These are phyloP conservation scores for Phrixothrix hirtus DNA, from an alignment of 2,888 invertebrate genomes.

Conservation along the genomic window DNA sequence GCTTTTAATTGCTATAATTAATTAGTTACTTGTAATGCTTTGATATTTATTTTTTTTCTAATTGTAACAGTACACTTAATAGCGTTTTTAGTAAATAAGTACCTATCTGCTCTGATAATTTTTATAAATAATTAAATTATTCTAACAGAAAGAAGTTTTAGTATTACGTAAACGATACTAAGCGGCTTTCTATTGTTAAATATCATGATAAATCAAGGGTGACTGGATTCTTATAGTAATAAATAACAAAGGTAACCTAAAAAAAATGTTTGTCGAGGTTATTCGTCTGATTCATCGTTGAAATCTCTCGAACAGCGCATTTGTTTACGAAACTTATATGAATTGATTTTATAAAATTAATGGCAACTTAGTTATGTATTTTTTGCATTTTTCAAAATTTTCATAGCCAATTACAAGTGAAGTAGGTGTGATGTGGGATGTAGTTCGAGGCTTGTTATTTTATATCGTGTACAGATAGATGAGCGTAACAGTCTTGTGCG, in stretches of 20 bases:
- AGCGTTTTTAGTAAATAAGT: too few relatives aligned
- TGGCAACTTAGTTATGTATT: too few relatives aligned
- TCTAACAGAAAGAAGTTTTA: too few relatives aligned
- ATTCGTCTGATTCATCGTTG: conserved; percentile 27
- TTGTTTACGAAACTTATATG: background rate
- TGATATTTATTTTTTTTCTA: too few relatives aligned
- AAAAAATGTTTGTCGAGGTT: conserved; percentile 19
- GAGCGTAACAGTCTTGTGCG: conserved; percentile 39
- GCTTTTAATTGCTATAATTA: too few relatives aligned
- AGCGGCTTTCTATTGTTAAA: background rate
- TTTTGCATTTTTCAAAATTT: conserved; percentile 2
- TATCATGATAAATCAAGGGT: background rate
- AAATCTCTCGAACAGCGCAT: conserved; percentile 12
- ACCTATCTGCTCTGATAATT: too few relatives aligned
- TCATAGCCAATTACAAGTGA: background rate
- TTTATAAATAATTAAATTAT: too few relatives aligned
- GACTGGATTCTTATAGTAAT: too few relatives aligned
- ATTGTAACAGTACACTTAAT: too few relatives aligned
- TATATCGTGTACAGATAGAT: conserved; percentile 36
- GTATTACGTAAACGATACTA: too few relatives aligned
- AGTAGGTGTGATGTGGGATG: conserved; percentile 30
- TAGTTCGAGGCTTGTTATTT: conserved; percentile 30
- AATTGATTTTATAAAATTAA: conserved; percentile 2
- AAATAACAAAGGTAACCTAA: too few relatives aligned
- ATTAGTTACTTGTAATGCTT: too few relatives aligned